Percentiles rank a stretch among this genome's conserved stretches.
These are phyloP conservation scores for Petrolisthes cinctipes DNA, from an alignment of 2,888 invertebrate genomes.

Conservation along the genomic window DNA sequence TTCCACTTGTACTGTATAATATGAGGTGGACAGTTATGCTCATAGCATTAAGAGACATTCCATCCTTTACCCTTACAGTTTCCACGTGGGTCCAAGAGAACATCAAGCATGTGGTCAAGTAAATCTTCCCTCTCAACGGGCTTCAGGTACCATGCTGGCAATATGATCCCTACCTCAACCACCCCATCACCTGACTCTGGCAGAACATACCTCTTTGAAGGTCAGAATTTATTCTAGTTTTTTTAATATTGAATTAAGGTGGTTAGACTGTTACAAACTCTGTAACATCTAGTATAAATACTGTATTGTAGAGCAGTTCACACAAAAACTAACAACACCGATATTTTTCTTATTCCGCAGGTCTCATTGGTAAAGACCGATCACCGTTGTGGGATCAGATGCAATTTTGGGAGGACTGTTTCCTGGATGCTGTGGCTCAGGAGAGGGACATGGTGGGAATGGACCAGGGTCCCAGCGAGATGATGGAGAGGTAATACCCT, in stretches of 20 bases:
- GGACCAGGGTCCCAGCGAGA: conserved; percentile 98
- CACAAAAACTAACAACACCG: too few relatives aligned
- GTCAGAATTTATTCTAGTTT: conserved; percentile 71
- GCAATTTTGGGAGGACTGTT: conserved; percentile 99
- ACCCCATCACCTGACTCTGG: conserved; percentile 91
- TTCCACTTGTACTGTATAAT: too few relatives aligned
- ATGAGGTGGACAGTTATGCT: neutral
- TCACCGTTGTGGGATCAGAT: conserved; percentile 97
- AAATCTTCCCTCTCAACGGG: conserved; percentile 90
- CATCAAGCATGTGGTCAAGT: conserved; percentile 91
- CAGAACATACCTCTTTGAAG: conserved; percentile 92
- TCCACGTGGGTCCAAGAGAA: conserved; percentile 79
- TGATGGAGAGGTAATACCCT: conserved; percentile 87
- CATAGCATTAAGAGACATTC: neutral
- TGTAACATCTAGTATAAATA: neutral
- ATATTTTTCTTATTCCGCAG: conserved; percentile 67
- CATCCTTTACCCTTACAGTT: conserved; percentile 72
- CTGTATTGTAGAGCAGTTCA: too few relatives aligned
- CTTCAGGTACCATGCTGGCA: conserved; percentile 88
- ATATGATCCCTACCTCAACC: conserved; percentile 83
- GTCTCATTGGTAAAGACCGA: conserved; percentile 80
- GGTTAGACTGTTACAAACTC: neutral
- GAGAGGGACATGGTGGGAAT: conserved; percentile 99
- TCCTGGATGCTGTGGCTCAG: conserved; percentile 95
- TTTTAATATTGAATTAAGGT: neutral